These are phyloP conservation scores for Aphis craccivora DNA, from an alignment of 1,140 invertebrate species.

Conservation along the genomic window DNA sequence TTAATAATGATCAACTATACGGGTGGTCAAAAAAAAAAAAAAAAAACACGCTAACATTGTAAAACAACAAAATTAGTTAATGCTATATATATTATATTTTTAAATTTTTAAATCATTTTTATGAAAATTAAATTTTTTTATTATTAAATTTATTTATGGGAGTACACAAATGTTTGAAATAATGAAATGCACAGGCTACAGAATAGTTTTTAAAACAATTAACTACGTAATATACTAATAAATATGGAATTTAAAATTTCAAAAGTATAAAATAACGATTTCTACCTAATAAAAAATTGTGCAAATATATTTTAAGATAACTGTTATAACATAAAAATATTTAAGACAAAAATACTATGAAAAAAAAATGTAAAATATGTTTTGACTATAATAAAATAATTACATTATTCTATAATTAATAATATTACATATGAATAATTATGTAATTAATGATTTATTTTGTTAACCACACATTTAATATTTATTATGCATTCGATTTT, in stretches of 20 bases:
- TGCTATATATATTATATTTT: not conserved
- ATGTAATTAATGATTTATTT: no score
- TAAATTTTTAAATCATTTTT: not conserved
- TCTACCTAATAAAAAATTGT: not conserved
- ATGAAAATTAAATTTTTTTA: not conserved
- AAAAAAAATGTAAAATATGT: no score
- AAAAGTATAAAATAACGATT: not conserved
- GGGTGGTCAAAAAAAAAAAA: constrained; percentile 34
- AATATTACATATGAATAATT: no score
- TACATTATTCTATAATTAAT: no score
- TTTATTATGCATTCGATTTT: not conserved
- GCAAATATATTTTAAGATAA: not conserved
- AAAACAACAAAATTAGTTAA: constrained; percentile 27
- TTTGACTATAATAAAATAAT: no score
- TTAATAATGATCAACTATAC: constrained; percentile 17
- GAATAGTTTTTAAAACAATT: not conserved
- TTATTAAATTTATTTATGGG: not conserved
- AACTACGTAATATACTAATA: not conserved
- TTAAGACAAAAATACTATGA: no score
- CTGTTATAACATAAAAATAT: no score
- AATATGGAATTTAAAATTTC: not conserved
- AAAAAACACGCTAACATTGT: constrained; percentile 12
- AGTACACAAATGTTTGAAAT: not conserved
- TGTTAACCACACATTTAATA: not conserved
- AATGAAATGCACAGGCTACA: not conserved